Conservation (phyloP, 2,113 vertebrate genomes). For the Fulmarus glacialis region DNA sequence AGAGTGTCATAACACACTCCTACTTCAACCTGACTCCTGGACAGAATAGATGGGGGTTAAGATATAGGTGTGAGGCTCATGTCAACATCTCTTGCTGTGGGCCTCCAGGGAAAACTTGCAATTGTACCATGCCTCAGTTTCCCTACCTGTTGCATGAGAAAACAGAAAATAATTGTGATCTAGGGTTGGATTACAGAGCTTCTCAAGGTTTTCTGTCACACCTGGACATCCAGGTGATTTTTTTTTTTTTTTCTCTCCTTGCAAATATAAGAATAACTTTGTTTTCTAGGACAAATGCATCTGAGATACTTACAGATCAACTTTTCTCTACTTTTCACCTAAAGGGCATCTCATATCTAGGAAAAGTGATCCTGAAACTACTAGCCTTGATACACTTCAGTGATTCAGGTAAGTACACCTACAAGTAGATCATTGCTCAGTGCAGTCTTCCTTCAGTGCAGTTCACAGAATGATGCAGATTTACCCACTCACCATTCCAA, state of each 20-base stretch:
- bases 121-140: background rate
- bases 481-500: background rate
- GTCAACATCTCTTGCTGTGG: background rate
- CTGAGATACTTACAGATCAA: background rate
- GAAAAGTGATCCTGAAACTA: background rate
- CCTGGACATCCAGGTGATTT: background rate
- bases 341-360: background rate
- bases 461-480: background rate
- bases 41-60: background rate
- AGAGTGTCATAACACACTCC: background rate
- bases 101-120: background rate
- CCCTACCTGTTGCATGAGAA: background rate
- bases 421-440: background rate
- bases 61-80: rapidly evolving
- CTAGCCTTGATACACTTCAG: background rate
- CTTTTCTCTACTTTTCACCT: background rate
- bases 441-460: background rate
- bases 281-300: background rate
- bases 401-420: background rate
- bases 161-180: background rate
- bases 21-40: background rate
- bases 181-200: background rate
- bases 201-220: background rate
- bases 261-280: background rate
- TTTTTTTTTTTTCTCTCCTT: background rate